Evolutionary conservation across 2,888 invertebrate species (phyloP).

Genomic region (Drosophila differens): DNA sequence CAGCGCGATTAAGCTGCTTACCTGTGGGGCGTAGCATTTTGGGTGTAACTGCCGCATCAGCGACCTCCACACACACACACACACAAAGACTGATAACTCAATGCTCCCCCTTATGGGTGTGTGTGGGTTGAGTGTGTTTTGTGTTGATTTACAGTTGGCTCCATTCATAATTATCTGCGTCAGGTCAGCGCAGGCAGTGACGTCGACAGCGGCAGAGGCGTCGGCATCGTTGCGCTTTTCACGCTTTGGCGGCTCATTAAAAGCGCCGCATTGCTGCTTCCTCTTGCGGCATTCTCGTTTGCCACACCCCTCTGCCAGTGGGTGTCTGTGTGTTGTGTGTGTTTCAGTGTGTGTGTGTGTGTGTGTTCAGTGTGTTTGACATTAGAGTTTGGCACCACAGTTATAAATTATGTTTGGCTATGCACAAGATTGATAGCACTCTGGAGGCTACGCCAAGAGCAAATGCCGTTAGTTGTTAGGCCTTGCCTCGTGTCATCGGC

Average conservation of each 20-base stretch:
- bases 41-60: constrained; percentile 78
- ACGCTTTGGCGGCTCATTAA: constrained; percentile 80
- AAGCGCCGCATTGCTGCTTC: constrained; percentile 46
- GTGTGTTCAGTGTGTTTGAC: constrained; percentile 22
- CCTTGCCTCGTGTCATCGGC: constrained; percentile 41
- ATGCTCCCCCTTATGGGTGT: constrained; percentile 49
- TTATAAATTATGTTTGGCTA: constrained; percentile 79
- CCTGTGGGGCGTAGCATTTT: constrained; percentile 76
- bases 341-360: constrained; percentile 21
- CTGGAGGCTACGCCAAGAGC: constrained; percentile 40
- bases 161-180: constrained; percentile 77
- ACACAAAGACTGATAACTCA: constrained; percentile 65
- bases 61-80: constrained; percentile 46
- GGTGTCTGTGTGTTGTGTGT: constrained; percentile 4
- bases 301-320: constrained; percentile 54
- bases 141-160: constrained; percentile 76
- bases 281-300: constrained; percentile 15
- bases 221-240: constrained; percentile 73
- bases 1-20: constrained; percentile 77
- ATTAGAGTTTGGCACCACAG: constrained; percentile 44
- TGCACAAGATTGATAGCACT: constrained; percentile 75
- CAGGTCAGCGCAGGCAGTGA: constrained; percentile 5
- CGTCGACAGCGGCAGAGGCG: constrained; percentile 8
- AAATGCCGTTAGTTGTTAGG: constrained; percentile 59
- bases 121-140: constrained; percentile 76